Conservation (phyloP, 1,140 invertebrate genomes). For the Babylonia areolata region DNA sequence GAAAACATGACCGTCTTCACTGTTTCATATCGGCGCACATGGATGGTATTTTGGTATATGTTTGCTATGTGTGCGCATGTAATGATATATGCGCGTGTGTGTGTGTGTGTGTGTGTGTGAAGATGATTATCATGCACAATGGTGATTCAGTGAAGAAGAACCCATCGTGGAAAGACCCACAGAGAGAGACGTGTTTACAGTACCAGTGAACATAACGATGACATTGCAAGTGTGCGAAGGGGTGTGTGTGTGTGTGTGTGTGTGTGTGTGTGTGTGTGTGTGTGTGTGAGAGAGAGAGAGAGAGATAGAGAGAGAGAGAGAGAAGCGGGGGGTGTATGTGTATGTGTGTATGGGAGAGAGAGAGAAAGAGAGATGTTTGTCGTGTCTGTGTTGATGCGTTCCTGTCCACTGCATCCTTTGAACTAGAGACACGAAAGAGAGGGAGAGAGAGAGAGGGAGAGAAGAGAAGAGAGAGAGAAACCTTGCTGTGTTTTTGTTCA, state of each 20-base stretch:
- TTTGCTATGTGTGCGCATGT: too few species aligned
- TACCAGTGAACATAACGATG: not conserved
- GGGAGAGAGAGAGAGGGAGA: not conserved
- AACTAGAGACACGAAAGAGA: not conserved
- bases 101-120: too few species aligned
- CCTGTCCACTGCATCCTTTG: too few species aligned
- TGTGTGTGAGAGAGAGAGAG: not conserved
- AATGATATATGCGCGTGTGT: too few species aligned
- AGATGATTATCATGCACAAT: not conserved
- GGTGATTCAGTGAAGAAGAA: not conserved
- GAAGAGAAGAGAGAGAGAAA: not conserved
- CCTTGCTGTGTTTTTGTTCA: too few species aligned
- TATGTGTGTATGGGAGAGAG: too few species aligned
- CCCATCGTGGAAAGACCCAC: not conserved
- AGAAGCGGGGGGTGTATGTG: not conserved
- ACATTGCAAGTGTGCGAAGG: not conserved
- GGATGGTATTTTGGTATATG: too few species aligned
- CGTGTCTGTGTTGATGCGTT: too few species aligned
- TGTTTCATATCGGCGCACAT: too few species aligned
- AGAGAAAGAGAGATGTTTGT: too few species aligned
- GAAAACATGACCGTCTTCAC: too few species aligned
- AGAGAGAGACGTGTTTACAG: not conserved
- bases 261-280: not conserved
- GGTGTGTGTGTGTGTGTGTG: not conserved
- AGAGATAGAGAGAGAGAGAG: too few species aligned